Evolutionary conservation across 2,888 invertebrate species (phyloP).

Genomic region (Plagiodera versicolora): DNA sequence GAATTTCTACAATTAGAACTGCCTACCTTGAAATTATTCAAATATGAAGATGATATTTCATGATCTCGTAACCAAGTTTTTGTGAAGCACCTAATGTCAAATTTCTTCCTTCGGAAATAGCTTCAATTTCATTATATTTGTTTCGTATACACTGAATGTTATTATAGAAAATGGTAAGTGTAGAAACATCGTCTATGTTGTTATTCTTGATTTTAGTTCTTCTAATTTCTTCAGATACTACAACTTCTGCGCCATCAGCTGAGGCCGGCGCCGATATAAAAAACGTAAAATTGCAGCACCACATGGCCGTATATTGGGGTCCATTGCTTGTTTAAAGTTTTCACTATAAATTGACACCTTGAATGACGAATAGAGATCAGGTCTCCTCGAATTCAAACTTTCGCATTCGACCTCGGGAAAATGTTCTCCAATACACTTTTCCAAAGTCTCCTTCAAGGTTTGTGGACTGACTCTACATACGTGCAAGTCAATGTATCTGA

Average conservation of each 20-base stretch:
- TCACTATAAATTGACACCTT: conserved; percentile 1
- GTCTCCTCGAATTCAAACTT: conserved; percentile 1
- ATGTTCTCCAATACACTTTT: background rate
- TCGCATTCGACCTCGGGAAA: conserved; percentile 1
- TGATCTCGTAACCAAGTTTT: conserved; percentile 5
- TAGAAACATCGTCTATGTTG: no score
- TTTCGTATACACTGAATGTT: no score
- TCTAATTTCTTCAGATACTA: no score
- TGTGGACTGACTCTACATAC: conserved; percentile 4
- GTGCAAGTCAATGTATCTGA: background rate
- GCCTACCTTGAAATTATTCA: background rate
- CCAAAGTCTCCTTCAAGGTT: background rate
- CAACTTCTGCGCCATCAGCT: no score
- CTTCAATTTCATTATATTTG: no score
- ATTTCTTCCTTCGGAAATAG: no score
- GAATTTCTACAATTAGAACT: background rate
- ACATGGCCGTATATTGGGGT: background rate
- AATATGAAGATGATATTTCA: background rate
- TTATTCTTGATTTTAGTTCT: no score
- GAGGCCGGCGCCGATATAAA: no score
- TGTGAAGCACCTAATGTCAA: conserved; percentile 5
- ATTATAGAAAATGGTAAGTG: no score
- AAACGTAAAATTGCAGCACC: no score
- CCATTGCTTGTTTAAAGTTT: background rate
- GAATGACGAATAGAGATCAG: conserved; percentile 2